Conservation (phyloP, 2,113 vertebrate genomes). For the Piaya cayana region DNA sequence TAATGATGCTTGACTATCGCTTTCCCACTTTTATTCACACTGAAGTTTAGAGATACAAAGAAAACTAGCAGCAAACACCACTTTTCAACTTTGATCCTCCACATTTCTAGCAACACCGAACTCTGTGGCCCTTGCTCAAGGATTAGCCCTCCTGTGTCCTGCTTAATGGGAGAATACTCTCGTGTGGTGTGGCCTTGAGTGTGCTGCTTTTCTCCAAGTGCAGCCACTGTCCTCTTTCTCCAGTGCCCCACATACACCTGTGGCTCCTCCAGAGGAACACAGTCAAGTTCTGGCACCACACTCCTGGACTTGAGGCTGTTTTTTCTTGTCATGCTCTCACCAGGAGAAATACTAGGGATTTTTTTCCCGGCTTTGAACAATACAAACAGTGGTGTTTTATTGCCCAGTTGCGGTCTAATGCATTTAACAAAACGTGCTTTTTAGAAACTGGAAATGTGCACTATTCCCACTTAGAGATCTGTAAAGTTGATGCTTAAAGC, state of each 20-base stretch:
- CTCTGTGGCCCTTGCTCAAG: background rate
- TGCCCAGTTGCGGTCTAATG: background rate
- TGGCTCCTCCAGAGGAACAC: background rate
- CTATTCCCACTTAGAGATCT: background rate
- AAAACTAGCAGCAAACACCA: background rate
- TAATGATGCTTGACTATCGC: background rate
- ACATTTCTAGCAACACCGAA: background rate
- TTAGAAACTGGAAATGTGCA: background rate
- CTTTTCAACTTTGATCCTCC: background rate
- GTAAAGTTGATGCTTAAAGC: background rate
- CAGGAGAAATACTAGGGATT: background rate
- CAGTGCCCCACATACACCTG: accelerated
- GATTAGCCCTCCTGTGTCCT: background rate
- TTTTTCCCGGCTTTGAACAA: too few relatives aligned
- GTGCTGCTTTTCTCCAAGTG: accelerated
- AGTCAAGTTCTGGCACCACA: background rate
- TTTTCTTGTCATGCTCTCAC: background rate
- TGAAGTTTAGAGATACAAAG: background rate
- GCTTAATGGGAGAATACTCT: accelerated
- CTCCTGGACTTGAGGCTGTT: background rate
- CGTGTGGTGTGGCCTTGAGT: accelerated
- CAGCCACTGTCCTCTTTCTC: background rate
- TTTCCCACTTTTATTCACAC: background rate
- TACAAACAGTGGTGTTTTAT: background rate
- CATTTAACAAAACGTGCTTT: background rate